Base-by-base conservation (phyloP, 2,113 vertebrate species). In the Edolisoma coerulescens region DNA sequence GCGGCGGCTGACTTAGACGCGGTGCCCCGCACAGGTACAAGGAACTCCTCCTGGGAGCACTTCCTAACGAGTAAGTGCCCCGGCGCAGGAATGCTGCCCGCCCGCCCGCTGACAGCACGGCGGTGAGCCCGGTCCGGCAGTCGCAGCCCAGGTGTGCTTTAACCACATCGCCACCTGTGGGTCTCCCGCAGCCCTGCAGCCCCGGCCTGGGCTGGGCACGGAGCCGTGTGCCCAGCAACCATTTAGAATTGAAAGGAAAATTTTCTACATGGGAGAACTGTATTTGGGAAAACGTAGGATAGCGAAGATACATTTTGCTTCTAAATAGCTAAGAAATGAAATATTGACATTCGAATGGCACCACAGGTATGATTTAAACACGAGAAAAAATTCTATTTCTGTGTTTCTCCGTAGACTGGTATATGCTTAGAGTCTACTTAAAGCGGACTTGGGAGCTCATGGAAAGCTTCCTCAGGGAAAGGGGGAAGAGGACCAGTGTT, bases 141-240 rank as follows among this genome's bases (percentile, higher is more conserved):
- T 0, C 74, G 16, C 71, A 84, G 95, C 92, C 91, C 97, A 97
- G 97, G 95, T 98, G 98, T 93, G 93, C 97, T 94, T 98, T 95
- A 97, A 88, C 97, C 97, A 98, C 96, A 98, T 91, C 97, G 97
- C 98, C 98, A 98, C 97, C 98, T 98, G 96, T 98, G 96, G 98
- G 98, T 73, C 39, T 80, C 59, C 94, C 91, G 71, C 91, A 65
- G 96, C 82, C 85, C 93, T 97, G 95, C 97, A 97, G 41, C 30
- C 61, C 92, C 74, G 61, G 70, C 78, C 52, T 26, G 12, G 16
- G 70, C 63, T 24, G 68, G 79, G 56, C 64, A 2, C 65, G 12
- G 57, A 30, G 35, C 28, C 16, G 0, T 4, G 47, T 0, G 57
- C 71, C 39, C 63, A 3, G 37, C 6, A 22, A 18, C 47, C 59